Evolutionary conservation across 2,888 invertebrate species (phyloP).

Genomic region (Meta bourneti): DNA sequence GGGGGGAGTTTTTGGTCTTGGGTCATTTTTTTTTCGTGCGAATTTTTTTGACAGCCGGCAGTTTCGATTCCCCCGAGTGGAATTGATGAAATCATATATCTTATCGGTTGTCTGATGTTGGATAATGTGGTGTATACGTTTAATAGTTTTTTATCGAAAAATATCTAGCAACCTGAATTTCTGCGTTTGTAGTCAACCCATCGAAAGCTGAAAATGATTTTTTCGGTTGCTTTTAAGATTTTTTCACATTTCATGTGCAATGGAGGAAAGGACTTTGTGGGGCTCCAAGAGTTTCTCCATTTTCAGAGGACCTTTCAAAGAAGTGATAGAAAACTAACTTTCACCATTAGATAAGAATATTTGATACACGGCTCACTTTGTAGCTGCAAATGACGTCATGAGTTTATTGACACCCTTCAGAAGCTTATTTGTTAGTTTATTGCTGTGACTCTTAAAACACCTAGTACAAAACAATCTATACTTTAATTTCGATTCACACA

Average conservation of each 20-base stretch:
- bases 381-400: neutral
- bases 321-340: neutral
- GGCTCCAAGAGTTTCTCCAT: neutral
- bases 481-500: no score
- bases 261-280: neutral
- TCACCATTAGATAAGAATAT: neutral
- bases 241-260: neutral
- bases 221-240: neutral
- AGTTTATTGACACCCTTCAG: neutral
- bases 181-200: neutral
- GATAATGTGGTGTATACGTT: conserved; percentile 56
- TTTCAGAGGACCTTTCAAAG: neutral
- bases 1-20: neutral
- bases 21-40: neutral
- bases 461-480: no score
- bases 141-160: conserved; percentile 13
- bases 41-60: conserved; percentile 9
- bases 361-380: neutral
- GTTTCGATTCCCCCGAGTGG: conserved; percentile 20
- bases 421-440: neutral
- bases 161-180: neutral
- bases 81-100: conserved; percentile 31
- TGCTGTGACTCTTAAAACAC: no score
- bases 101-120: conserved; percentile 1
- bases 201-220: neutral